Evolutionary conservation across 2,113 vertebrate genomes (phyloP).

Genomic region (Nycticryphes semicollaris): DNA sequence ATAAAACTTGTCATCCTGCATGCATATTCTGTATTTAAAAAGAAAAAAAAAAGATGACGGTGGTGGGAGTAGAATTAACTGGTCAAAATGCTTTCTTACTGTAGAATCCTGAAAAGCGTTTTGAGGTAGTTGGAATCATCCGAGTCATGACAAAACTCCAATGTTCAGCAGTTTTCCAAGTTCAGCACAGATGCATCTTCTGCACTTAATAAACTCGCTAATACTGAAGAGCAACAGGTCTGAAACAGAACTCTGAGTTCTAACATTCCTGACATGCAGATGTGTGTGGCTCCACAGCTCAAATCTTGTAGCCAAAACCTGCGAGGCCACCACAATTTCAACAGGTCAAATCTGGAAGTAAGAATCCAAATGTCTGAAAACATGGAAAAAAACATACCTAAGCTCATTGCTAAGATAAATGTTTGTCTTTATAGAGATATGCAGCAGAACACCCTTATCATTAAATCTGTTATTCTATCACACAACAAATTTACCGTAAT

Average conservation of each 20-base stretch:
- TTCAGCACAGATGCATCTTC: not conserved
- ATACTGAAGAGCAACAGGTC: not conserved
- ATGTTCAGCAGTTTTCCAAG: not conserved
- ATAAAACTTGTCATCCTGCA: not conserved
- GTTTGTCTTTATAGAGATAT: not conserved
- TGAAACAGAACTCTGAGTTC: not conserved
- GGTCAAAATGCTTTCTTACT: not conserved
- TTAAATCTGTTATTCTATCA: slow-evolving; percentile 35
- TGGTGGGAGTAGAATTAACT: not conserved
- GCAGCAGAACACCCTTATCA: slow-evolving; percentile 30
- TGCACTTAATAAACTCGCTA: not conserved
- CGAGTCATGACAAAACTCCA: not conserved
- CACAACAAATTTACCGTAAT: slow-evolving; percentile 17
- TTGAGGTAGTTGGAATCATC: not conserved
- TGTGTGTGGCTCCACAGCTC: not conserved
- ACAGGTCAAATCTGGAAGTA: not conserved
- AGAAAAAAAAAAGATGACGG: too few species aligned
- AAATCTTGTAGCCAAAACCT: not conserved
- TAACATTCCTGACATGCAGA: not conserved
- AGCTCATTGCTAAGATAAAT: not conserved
- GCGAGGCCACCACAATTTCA: not conserved
- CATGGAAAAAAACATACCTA: not conserved
- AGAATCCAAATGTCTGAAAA: not conserved
- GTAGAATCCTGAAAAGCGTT: not conserved
- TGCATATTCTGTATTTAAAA: not conserved